Evolutionary conservation across 2,113 vertebrate genomes (phyloP).

Genomic region (Microcebus griseorufus): DNA sequence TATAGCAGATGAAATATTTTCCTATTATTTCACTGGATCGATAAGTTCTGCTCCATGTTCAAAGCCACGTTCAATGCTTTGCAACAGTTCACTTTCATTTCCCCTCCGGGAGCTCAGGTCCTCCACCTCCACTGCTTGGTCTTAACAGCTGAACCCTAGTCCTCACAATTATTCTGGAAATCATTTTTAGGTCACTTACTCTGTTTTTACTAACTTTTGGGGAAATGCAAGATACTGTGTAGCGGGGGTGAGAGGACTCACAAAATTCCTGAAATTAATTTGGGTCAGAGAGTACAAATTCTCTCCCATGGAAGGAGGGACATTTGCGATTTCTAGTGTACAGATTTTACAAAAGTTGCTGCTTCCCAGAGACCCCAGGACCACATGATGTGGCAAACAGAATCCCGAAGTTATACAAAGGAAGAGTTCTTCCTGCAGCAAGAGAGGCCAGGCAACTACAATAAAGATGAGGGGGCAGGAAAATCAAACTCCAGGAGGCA

Average conservation of each 20-base stretch:
- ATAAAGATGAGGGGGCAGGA: background rate
- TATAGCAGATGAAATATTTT: background rate
- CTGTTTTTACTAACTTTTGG: background rate
- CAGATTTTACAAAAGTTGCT: background rate
- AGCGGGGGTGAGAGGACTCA: background rate
- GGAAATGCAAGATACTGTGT: background rate
- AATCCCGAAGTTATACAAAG: background rate
- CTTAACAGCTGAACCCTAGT: background rate
- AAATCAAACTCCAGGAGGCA: background rate
- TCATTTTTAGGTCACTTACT: no score
- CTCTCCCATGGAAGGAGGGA: background rate
- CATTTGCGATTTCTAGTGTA: background rate
- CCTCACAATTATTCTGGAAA: background rate
- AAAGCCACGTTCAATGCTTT: background rate
- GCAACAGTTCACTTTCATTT: background rate
- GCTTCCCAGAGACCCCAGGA: background rate
- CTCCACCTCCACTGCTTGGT: background rate
- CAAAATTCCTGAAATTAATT: background rate
- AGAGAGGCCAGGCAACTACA: background rate
- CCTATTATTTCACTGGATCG: background rate
- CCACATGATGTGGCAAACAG: background rate
- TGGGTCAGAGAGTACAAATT: background rate
- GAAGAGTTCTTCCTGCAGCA: background rate
- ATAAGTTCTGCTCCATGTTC: background rate
- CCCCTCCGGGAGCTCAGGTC: background rate